These are phyloP conservation scores for Hyles vespertilio DNA, from an alignment of 1,140 invertebrate genomes.

Conservation along the genomic window DNA sequence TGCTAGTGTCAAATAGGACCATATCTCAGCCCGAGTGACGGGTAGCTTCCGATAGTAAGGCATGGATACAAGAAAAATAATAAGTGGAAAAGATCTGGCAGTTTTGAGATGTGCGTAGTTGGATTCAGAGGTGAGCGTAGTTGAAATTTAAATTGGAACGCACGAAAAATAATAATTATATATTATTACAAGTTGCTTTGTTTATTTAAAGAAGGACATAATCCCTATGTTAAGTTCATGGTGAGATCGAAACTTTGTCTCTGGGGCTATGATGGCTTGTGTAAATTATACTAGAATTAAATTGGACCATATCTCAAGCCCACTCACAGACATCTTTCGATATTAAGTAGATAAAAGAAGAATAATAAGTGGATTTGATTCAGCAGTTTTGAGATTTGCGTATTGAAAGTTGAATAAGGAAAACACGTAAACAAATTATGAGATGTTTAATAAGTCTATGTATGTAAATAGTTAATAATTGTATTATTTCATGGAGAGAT, in stretches of 20 bases:
- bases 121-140: not conserved
- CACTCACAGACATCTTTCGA: conserved; percentile 6
- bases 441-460: no score
- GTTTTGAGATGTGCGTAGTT: not conserved
- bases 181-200: no score
- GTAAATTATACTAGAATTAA: conserved; percentile 6
- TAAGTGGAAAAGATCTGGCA: not conserved
- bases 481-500: no score
- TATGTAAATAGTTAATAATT: no score
- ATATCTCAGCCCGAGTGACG: conserved; percentile 15
- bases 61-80: not conserved
- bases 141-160: not conserved
- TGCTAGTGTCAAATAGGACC: conserved; percentile 10
- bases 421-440: no score
- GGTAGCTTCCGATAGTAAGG: conserved; percentile 6
- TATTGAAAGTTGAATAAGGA: not conserved
- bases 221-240: no score
- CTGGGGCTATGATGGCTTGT: no score
- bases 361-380: not conserved
- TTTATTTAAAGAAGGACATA: no score
- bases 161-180: no score
- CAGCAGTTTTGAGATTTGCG: not conserved
- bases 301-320: conserved; percentile 14
- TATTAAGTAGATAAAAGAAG: not conserved
- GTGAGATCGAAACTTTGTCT: no score